Base-by-base conservation (phyloP, 2,888 invertebrate species). In the Drepanosiphum platanoidis region DNA sequence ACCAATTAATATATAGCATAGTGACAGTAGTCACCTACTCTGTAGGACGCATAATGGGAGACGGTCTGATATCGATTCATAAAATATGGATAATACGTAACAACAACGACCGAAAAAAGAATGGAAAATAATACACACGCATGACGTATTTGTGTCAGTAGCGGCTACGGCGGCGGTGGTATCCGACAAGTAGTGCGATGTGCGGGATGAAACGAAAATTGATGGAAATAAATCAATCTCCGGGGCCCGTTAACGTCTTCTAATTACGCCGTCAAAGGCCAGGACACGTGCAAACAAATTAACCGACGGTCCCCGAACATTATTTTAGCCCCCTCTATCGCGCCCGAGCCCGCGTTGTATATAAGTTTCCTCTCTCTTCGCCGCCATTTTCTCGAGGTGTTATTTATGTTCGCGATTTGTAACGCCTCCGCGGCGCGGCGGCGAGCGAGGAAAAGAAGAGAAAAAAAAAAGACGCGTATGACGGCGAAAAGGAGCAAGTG, bases 381-480 rank as follows among this genome's bases (percentile, higher is more conserved):
- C 32, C 66, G 68, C 34, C 34, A 30, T 18, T 34, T 18, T 22
- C 22, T 18, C 39, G 34, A 18, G 46, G 11, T 32, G 74, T 84
- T 75, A 75, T 84, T 84, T 84, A 84, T 84, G 83, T 75, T 64
- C 39, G 52, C 83, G 75, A 68, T 84, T 84, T 77, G 75, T 68
- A 75, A 84, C 75, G 75, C 27, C 75, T 84, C 52, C 30, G 3
- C n/a, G 72, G 42, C n/a, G 82, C 71, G 7, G 32, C 13, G 39
- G 1, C 13, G 15, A 46, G 18, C 15, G 32, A 52, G 52, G 39
- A 5, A 32, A 18, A 9, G 11, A 34, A 36, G 36, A 36, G n/a
- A 18, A 13, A 22, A 46, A 30, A 39, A 77, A 11, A 36, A 64
- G 27, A 78, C 15, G 30, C n/a, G 39, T 39, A 30, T n/a, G n/a